phyloP scores from a whole-genome alignment of 2,888 invertebrate genomes.

The Drosophila antonietae region DNA sequence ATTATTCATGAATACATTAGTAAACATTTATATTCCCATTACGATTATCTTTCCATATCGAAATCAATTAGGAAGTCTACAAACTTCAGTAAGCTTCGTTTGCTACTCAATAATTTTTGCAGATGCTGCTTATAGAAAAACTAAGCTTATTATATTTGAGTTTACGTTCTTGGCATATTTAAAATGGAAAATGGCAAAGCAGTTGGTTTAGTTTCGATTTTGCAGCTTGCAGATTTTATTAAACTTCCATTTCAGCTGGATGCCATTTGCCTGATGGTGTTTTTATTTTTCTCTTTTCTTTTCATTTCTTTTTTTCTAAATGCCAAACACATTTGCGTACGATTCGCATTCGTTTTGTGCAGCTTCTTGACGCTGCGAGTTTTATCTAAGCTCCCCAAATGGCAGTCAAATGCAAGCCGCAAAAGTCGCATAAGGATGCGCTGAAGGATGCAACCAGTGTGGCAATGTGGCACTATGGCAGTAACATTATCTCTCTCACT shows the following conservation, averaged over 20 bases:
- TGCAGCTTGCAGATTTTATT: constrained; percentile 4
- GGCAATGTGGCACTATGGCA: constrained; percentile 38
- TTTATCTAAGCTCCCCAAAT: constrained; percentile 71
- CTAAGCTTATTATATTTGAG: neutral
- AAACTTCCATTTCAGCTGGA: constrained; percentile 24
- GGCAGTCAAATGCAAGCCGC: constrained; percentile 74
- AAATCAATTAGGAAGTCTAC: no score
- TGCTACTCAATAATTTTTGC: neutral
- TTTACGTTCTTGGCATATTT: constrained; percentile 2
- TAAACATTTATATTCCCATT: no score
- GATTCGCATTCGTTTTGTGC: constrained; percentile 24
- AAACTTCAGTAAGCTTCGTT: no score
- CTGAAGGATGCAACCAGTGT: constrained; percentile 45
- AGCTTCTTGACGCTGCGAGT: constrained; percentile 54
- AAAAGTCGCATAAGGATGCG: constrained; percentile 63
- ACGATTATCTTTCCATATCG: no score
- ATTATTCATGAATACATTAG: no score
- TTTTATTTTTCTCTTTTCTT: neutral
- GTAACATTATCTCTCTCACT: constrained; percentile 53
- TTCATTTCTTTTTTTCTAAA: neutral
- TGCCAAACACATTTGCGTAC: constrained; percentile 9
- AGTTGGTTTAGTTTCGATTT: constrained; percentile 9
- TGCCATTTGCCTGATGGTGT: constrained; percentile 1
- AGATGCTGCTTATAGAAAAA: no score
- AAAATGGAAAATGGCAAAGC: constrained; percentile 1